Evolutionary conservation across 2,888 invertebrate species (phyloP).

Genomic region (Polydrusus pterygomalis): DNA sequence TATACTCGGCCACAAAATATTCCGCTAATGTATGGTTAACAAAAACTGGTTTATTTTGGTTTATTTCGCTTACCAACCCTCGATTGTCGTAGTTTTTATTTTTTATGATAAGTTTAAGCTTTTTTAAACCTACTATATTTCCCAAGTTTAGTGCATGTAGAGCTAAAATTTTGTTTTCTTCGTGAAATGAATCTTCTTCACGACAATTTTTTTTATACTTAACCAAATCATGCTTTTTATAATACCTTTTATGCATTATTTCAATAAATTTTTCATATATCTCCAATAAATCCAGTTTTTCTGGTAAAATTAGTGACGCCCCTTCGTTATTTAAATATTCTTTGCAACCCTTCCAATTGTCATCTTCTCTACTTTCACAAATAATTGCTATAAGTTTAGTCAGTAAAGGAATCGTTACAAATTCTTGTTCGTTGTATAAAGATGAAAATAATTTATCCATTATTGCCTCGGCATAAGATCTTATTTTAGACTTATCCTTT

Average conservation of each 20-base stretch:
- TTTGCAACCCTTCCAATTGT: conserved; percentile 17
- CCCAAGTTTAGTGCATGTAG: not conserved
- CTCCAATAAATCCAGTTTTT: not conserved
- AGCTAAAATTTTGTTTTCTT: conserved; percentile 22
- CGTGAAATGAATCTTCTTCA: not conserved
- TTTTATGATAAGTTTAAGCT: not conserved
- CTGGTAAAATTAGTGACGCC: not conserved
- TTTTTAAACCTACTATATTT: not conserved
- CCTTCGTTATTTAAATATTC: conserved; percentile 6
- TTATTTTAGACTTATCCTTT: not conserved
- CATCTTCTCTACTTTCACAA: not conserved
- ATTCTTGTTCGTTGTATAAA: not conserved
- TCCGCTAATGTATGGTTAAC: conserved; percentile 8
- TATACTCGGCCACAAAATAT: conserved; percentile 7
- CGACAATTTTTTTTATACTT: too few species aligned
- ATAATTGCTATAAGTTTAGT: conserved; percentile 10
- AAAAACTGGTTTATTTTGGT: not conserved
- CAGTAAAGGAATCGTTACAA: conserved; percentile 9
- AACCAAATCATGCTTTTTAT: not conserved
- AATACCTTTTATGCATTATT: not conserved
- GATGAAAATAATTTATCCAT: not conserved
- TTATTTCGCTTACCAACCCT: conserved; percentile 12
- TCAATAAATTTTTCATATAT: conserved; percentile 10
- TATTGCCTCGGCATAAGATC: conserved; percentile 6
- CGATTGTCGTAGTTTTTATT: not conserved